phyloP scores from a whole-genome alignment of 37 sponge, comb jelly and placozoan genomes.

The Halisarca cf. caerulea region DNA sequence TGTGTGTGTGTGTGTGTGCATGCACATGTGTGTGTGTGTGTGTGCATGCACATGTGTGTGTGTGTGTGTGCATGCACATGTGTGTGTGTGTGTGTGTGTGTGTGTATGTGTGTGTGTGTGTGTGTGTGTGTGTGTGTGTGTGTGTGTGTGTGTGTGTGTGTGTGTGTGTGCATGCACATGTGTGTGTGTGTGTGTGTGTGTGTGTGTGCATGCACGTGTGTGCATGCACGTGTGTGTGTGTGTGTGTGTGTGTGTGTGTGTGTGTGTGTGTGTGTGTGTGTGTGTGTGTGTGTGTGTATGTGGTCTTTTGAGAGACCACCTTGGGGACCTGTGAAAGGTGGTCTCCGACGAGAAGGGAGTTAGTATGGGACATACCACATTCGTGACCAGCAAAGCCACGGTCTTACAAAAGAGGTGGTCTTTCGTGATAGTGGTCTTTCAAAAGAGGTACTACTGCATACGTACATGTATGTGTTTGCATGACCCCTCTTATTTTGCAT shows the following conservation, averaged over 20 bases:
- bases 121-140: background rate
- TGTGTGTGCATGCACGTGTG: no score
- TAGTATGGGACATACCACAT: no score
- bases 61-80: background rate
- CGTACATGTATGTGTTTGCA: background rate
- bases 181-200: no score
- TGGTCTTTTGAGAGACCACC: background rate
- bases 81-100: slow-evolving; percentile 14
- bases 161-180: background rate
- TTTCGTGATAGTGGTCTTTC: slow-evolving; percentile 2
- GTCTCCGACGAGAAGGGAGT: no score
- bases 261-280: slow-evolving; percentile 21
- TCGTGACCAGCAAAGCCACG: no score
- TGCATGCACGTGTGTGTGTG: no score
- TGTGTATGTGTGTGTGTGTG: background rate
- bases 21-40: no score
- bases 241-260: slow-evolving; percentile 30
- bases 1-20: no score
- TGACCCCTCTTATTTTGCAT: no score
- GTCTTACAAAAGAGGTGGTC: no score
- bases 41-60: background rate
- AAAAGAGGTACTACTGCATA: background rate
- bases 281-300: background rate
- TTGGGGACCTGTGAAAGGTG: no score
- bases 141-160: no score